Evolutionary conservation across 2,888 invertebrate genomes (phyloP).

Genomic region (Steromphala cineraria): DNA sequence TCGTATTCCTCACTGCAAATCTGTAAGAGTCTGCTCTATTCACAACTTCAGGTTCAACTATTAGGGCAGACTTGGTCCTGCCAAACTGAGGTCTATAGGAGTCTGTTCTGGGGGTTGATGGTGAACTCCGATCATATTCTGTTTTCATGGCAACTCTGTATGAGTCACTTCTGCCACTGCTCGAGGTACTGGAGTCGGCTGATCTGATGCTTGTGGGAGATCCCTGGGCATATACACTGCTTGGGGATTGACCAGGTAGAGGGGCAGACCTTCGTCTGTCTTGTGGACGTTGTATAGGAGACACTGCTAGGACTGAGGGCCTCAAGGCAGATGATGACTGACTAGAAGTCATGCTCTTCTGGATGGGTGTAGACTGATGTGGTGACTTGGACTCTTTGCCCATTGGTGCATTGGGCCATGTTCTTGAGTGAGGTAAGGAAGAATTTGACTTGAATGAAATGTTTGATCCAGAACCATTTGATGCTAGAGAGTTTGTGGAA

Average conservation of each 20-base stretch:
- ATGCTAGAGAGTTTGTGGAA: conserved; percentile 7
- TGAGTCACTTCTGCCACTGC: conserved; percentile 43
- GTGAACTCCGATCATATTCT: conserved; percentile 24
- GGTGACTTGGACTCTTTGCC: background rate
- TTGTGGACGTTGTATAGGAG: background rate
- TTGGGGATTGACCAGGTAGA: background rate
- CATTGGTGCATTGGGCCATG: conserved; percentile 4
- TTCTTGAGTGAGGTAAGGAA: background rate
- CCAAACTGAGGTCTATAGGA: background rate
- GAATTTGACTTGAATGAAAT: background rate
- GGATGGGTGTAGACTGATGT: background rate
- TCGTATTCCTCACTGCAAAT: conserved; percentile 59
- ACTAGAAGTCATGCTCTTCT: background rate
- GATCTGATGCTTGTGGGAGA: conserved; percentile 6
- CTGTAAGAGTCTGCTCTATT: conserved; percentile 64
- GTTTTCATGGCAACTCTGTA: conserved; percentile 59
- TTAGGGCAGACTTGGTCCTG: conserved; percentile 28
- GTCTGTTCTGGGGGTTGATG: background rate
- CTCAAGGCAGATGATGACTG: background rate
- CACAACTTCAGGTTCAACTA: conserved; percentile 31
- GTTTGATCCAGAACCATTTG: background rate
- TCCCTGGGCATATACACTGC: background rate
- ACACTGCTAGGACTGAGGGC: conserved; percentile 9
- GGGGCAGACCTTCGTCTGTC: conserved; percentile 22
- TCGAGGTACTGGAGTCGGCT: conserved; percentile 9